These are phyloP conservation scores for Eudasyphora cyanicolor DNA, from an alignment of 2,888 invertebrate genomes.

Conservation along the genomic window DNA sequence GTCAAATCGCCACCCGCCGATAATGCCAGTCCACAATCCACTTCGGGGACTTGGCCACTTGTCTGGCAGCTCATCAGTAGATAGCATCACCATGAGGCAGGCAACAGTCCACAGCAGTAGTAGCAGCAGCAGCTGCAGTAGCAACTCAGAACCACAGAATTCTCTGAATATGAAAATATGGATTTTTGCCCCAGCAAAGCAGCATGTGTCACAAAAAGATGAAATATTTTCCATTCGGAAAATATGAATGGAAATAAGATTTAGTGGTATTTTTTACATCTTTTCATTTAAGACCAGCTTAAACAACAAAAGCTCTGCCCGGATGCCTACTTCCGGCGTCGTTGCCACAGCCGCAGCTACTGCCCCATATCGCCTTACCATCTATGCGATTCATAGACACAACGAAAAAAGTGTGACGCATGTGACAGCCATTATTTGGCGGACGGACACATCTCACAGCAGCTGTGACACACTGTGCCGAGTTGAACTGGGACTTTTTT, in stretches of 20 bases:
- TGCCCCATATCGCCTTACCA: not conserved
- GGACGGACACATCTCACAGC: too few species aligned
- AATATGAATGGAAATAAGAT: not conserved
- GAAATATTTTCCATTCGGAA: not conserved
- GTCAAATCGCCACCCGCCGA: too few species aligned
- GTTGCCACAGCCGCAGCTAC: too few species aligned
- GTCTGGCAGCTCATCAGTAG: constrained; percentile 9
- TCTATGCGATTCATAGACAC: not conserved
- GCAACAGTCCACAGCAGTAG: not conserved
- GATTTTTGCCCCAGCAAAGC: not conserved
- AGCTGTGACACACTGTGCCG: too few species aligned
- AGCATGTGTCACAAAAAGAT: constrained; percentile 7
- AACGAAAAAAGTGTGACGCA: not conserved
- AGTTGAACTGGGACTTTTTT: too few species aligned
- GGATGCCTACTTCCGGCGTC: not conserved
- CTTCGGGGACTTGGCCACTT: not conserved
- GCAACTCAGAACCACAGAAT: not conserved
- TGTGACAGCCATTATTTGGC: not conserved
- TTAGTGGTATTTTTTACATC: not conserved
- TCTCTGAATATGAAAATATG: not conserved
- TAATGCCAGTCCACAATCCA: not conserved
- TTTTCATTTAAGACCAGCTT: not conserved
- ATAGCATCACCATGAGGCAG: constrained; percentile 6
- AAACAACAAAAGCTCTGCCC: not conserved
- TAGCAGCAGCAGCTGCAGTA: not conserved